phyloP scores from a whole-genome alignment of 2,113 vertebrate genomes.

The Pangasianodon hypophthalmus region DNA sequence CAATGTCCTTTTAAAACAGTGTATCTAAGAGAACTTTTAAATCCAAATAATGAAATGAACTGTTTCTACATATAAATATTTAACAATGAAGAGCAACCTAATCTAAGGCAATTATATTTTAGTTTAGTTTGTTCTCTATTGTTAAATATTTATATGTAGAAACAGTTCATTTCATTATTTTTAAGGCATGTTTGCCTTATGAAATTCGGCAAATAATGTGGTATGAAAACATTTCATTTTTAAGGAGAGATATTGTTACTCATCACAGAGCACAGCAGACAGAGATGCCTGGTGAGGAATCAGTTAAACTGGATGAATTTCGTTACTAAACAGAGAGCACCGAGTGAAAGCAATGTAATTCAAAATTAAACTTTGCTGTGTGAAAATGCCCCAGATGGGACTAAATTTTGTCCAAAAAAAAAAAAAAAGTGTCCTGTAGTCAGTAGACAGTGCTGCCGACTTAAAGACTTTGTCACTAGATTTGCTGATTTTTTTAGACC shows the following conservation, averaged over 20 bases:
- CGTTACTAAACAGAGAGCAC: background rate
- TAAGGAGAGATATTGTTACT: background rate
- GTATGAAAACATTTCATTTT: too few species aligned
- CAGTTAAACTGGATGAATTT: too few species aligned
- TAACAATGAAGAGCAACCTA: too few species aligned
- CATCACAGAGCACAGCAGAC: background rate
- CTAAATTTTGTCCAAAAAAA: too few species aligned
- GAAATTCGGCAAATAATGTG: too few species aligned
- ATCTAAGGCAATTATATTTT: too few species aligned
- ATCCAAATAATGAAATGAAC: background rate
- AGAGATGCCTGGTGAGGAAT: background rate
- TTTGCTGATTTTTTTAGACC: background rate
- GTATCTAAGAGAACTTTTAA: background rate
- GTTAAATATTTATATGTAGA: background rate
- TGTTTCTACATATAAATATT: background rate
- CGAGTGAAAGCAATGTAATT: background rate
- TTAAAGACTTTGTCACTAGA: background rate
- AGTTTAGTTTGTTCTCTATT: too few species aligned
- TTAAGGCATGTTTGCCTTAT: too few species aligned
- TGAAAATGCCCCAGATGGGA: too few species aligned
- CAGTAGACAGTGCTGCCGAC: background rate
- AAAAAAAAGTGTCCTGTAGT: background rate
- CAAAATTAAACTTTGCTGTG: too few species aligned
- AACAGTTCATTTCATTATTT: too few species aligned
- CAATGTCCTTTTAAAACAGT: background rate